phyloP scores from a whole-genome alignment of 2,113 vertebrate genomes.

The Oenanthe oenanthe region DNA sequence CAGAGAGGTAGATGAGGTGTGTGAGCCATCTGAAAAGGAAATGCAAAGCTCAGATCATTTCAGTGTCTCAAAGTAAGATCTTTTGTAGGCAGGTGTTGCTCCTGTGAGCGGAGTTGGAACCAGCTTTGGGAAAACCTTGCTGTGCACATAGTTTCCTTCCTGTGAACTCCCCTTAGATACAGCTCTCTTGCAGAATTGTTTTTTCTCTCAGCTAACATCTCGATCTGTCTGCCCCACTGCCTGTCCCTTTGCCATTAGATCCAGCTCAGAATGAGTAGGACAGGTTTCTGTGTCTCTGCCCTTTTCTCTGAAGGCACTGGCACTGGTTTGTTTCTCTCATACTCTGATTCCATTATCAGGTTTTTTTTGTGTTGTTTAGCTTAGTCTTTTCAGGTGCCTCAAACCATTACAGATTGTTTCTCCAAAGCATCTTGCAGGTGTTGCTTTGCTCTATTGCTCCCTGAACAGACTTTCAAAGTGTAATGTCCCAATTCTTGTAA shows the following conservation, averaged over 20 bases:
- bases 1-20: background rate
- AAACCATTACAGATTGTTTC: background rate
- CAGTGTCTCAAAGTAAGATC: background rate
- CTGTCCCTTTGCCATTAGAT: background rate
- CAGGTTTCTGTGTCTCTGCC: background rate
- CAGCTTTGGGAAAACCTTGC: background rate
- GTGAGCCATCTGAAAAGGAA: background rate
- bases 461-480: background rate
- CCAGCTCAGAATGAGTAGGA: background rate
- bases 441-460: background rate
- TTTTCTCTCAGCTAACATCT: background rate
- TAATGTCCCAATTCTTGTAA: background rate
- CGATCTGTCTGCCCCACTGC: accelerated
- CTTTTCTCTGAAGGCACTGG: background rate
- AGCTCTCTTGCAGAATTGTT: background rate
- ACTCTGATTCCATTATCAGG: background rate
- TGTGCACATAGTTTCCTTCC: background rate
- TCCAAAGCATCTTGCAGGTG: background rate
- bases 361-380: background rate
- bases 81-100: background rate
- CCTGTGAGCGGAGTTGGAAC: background rate
- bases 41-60: background rate
- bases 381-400: background rate
- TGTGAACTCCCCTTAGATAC: background rate
- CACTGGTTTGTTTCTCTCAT: background rate